Evolutionary conservation across 37 sponge, comb jelly and placozoan genomes (phyloP).

Genomic region (Bolinopsis microptera): DNA sequence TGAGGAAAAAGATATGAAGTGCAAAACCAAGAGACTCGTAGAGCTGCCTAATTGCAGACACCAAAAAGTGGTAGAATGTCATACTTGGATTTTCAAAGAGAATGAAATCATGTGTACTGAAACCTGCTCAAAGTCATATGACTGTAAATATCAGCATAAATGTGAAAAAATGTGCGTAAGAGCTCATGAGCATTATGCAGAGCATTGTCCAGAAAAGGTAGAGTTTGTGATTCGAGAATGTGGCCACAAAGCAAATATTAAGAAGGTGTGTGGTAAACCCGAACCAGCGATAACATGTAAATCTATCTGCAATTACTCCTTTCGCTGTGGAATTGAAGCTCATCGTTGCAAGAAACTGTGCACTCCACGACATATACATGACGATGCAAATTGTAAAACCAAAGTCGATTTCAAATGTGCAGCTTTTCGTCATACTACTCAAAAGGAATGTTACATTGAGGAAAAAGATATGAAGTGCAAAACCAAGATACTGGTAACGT

Average conservation of each 20-base stretch:
- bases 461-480: conserved; percentile 69
- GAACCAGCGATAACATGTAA: conserved; percentile 51
- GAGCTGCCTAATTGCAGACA: conserved; percentile 71
- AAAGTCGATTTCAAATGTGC: conserved; percentile 32
- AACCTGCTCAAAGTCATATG: neutral
- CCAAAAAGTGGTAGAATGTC: conserved; percentile 61
- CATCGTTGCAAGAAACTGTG: conserved; percentile 48
- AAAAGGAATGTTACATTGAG: conserved; percentile 70
- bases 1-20: conserved; percentile 66
- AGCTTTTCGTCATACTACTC: conserved; percentile 77
- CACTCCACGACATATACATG: conserved; percentile 39
- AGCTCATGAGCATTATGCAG: neutral
- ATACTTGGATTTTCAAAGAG: neutral
- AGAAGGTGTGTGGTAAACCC: neutral
- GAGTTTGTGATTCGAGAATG: neutral
- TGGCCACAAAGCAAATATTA: neutral
- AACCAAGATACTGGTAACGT: conserved; percentile 59
- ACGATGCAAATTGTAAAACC: neutral
- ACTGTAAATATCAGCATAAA: neutral
- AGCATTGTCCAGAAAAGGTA: neutral
- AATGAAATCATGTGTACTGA: neutral
- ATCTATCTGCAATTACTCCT: neutral
- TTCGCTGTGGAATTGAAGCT: conserved; percentile 15
- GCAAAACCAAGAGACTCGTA: conserved; percentile 68
- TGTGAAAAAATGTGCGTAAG: neutral